Conservation (phyloP, 1,140 invertebrate species). For the Hestina assimilis region DNA sequence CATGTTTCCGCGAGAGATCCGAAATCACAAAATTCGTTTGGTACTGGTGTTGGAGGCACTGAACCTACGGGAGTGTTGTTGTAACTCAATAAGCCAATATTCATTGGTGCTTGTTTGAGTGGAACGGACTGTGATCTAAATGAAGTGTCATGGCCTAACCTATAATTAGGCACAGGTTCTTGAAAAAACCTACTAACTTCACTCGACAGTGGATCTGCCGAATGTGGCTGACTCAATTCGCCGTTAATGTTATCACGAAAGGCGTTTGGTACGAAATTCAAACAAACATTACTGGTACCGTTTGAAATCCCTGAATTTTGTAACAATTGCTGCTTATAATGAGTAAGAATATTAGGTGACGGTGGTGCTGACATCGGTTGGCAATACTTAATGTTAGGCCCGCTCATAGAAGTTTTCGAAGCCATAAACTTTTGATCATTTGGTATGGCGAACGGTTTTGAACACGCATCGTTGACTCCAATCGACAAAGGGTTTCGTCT, state of each 20-base stretch:
- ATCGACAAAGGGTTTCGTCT: constrained; percentile 53
- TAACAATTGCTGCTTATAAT: constrained; percentile 64
- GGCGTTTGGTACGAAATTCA: constrained; percentile 58
- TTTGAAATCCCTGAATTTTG: constrained; percentile 63
- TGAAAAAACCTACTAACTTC: constrained; percentile 79
- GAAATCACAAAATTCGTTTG: constrained; percentile 85
- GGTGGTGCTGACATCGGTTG: constrained; percentile 80
- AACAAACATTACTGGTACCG: constrained; percentile 48
- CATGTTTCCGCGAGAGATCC: constrained; percentile 77
- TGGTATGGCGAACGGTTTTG: constrained; percentile 66
- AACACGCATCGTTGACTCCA: constrained; percentile 47
- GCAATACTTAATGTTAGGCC: constrained; percentile 58
- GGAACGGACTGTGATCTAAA: constrained; percentile 88
- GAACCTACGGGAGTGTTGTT: constrained; percentile 82
- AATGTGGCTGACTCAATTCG: constrained; percentile 58
- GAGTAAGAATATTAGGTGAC: constrained; percentile 76
- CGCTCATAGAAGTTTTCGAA: constrained; percentile 49
- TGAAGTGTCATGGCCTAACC: constrained; percentile 50
- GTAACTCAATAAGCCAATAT: constrained; percentile 65
- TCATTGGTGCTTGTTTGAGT: constrained; percentile 79
- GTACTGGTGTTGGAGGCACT: constrained; percentile 83
- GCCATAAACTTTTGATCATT: constrained; percentile 66
- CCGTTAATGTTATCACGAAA: constrained; percentile 58
- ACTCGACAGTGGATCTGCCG: constrained; percentile 71
- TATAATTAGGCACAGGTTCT: constrained; percentile 54